Evolutionary conservation across 2,888 invertebrate species (phyloP).

Genomic region (Xiphydria camelus): DNA sequence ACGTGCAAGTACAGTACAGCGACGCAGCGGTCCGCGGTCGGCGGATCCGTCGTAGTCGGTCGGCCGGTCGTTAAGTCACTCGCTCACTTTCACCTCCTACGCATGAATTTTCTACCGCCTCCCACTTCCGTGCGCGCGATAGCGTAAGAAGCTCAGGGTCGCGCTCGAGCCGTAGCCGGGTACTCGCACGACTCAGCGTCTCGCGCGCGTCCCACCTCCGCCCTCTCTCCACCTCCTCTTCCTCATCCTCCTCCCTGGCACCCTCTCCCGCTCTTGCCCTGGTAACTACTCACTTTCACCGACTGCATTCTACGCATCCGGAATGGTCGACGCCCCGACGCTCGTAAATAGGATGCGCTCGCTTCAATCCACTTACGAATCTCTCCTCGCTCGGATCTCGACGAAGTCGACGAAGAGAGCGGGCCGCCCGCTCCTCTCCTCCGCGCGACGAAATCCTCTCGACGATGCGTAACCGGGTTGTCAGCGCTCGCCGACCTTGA

Average conservation of each 20-base stretch:
- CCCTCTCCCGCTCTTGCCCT: constrained; percentile 7
- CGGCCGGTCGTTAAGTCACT: constrained; percentile 28
- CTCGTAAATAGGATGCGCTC: constrained; percentile 17
- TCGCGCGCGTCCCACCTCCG: background rate
- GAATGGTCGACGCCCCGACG: constrained; percentile 24
- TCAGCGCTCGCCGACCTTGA: too few relatives aligned
- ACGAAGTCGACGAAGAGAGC: too few relatives aligned
- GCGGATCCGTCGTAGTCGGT: too few relatives aligned
- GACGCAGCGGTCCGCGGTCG: too few relatives aligned
- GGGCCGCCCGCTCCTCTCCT: too few relatives aligned
- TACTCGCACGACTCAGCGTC: background rate
- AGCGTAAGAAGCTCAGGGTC: constrained; percentile 17
- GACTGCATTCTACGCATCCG: constrained; percentile 31
- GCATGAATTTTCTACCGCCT: constrained; percentile 37
- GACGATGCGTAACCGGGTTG: too few relatives aligned
- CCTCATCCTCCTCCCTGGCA: constrained; percentile 8
- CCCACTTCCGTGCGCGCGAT: background rate
- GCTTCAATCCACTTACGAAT: background rate
- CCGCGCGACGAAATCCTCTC: too few relatives aligned
- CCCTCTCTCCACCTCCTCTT: constrained; percentile 18
- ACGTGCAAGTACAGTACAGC: too few relatives aligned
- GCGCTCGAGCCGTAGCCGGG: too few relatives aligned
- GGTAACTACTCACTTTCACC: constrained; percentile 37
- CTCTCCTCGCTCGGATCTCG: too few relatives aligned
- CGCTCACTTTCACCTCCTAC: constrained; percentile 51